phyloP scores from a whole-genome alignment of 2,113 vertebrate genomes.

The Solenodon paradoxus region DNA sequence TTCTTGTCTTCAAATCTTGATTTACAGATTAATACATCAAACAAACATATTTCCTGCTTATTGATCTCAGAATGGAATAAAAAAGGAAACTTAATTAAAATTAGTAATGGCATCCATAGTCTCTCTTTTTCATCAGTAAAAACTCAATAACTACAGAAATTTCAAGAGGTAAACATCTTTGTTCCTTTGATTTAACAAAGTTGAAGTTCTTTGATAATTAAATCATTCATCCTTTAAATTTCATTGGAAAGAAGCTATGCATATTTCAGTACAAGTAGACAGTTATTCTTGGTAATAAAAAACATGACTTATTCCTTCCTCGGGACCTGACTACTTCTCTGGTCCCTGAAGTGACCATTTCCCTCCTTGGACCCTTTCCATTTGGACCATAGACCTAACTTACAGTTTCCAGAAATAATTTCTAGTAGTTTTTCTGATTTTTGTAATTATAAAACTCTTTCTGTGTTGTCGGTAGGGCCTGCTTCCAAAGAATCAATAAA shows the following conservation, averaged over 20 bases:
- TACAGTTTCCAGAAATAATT: not conserved
- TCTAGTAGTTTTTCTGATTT: not conserved
- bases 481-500: constrained; percentile 21
- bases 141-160: not conserved
- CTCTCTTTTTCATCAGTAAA: constrained; percentile 47
- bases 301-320: not conserved
- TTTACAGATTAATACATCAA: constrained; percentile 46
- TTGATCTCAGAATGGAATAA: not conserved
- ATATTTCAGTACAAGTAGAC: constrained; percentile 12
- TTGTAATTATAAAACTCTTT: not conserved
- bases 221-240: constrained; percentile 41
- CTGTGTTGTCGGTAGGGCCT: not conserved
- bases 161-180: not conserved
- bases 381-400: not conserved
- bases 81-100: not conserved
- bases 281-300: constrained; percentile 42
- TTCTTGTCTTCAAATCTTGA: constrained; percentile 26
- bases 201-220: constrained; percentile 29
- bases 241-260: constrained; percentile 33
- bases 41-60: not conserved
- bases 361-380: not conserved
- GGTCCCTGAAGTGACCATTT: not conserved
- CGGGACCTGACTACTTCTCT: not conserved
- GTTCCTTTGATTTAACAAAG: constrained; percentile 36
- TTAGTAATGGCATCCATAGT: not conserved